Evolutionary conservation across 2,888 invertebrate genomes (phyloP), one percentile per base, ranked within the genome.

Genomic region (Tuta absoluta): DNA sequence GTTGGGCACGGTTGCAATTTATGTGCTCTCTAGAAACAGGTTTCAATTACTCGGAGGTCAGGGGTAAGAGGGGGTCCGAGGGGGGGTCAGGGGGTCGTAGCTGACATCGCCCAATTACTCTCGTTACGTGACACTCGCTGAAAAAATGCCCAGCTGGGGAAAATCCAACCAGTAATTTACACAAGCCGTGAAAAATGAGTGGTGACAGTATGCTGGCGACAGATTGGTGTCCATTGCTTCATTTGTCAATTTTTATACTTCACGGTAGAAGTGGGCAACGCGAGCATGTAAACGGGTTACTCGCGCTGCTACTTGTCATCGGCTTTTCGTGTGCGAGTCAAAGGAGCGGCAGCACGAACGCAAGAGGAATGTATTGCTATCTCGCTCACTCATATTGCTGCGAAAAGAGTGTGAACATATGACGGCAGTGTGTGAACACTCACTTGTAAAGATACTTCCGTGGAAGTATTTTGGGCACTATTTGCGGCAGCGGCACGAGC

Each of bases 71-170:
- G 51, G 51, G 51, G 49, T 21, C 21, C 49, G 5, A 7, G 48
- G 48, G 33, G 10, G 33, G 33, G 33, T 33, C 33, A 23, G 19
- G 49, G 49, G 51, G 51, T 53, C 51, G 12, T 23, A 21, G 48
- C 51, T 12, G 51, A 53, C 51, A 53, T 53, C 51, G 51, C 23
- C 51, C 51, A 53, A 53, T 53, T 53, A 53, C 51, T 23, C 51
- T 11, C 51, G 51, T 53, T 53, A 53, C 51, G 51, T 53, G 51
- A 53, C 51, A 53, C 51, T 14, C 11, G 11, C 51, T 53, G 51
- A 53, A 53, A 53, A 51, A 53, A 53, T 14, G 51, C 51, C 24
- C 51, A 53, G 51, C 24, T 53, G 51, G 51, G 51, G 23, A 53
- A 53, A 53, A 23, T 23, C 23, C 45, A 11, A 45, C 23, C 51